Base-by-base conservation (phyloP, 2,888 invertebrate genomes). In the Salpingus planirostris region DNA sequence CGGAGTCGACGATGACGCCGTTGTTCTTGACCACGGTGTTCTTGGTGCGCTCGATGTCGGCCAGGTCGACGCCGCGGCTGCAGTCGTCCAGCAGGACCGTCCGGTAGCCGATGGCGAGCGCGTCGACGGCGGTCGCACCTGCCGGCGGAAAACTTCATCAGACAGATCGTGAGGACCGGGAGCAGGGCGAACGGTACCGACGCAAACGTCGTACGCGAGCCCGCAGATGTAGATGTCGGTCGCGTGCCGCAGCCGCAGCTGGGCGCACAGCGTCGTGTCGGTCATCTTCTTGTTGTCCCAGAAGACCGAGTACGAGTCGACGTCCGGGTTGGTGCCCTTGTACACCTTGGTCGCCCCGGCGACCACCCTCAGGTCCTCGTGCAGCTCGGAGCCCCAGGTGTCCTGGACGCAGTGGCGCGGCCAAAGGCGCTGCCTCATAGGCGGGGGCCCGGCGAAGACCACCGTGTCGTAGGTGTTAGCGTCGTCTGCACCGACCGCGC, bases 301-400 rank as follows among this genome's bases (percentile, higher is more conserved):
- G 71, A 97, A 97, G 25, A 93, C 96, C 0, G 95, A 95, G 66
- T 97, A 97, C 2, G 93, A 92, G 65, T 97, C 97, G 33, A 96
- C 87, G 47, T 92, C 89, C 0, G 95, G 84, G 65, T 92, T 87
- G 1, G 86, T 89, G 22, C 96, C 96, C 62, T 91, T 91, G 66
- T 87, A 86, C 29, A 91, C 79, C 60, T 86, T 84, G 27, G 85
- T 74, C 2, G 82, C 80, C 34, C 76, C 74, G 4, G 86, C 82
- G 22, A 78, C 12, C 8, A 84, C 84, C 71, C 86, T 90, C 1
- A 97, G 68, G 52, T 92, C 85, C 53, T 82, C 78, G 59, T 95
- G 93, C 15, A 96, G 70, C 60, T 95, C 86, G 0, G 95, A 86
- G 3, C 97, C 97, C 90, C 90, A 90, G 0, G 90, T 83, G 50